These are phyloP conservation scores for Drosophila bocqueti DNA, from an alignment of 1,140 invertebrate species.

Conservation along the genomic window DNA sequence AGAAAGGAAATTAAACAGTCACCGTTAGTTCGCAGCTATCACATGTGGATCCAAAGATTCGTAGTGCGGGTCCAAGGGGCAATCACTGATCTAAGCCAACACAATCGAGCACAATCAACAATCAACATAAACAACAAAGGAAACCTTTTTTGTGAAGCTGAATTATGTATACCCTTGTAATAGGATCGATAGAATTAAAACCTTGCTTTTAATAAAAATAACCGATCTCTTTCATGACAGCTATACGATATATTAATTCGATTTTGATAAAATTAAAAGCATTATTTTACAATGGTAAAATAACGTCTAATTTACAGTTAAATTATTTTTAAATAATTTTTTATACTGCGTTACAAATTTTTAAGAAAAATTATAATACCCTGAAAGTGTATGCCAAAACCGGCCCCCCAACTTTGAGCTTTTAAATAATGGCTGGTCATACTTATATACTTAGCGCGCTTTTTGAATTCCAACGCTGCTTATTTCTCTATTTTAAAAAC, in stretches of 20 bases:
- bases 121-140: background rate
- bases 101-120: constrained; percentile 15
- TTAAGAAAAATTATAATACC: background rate
- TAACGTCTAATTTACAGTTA: too few relatives aligned
- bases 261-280: too few relatives aligned
- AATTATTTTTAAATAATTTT: too few relatives aligned
- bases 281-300: too few relatives aligned
- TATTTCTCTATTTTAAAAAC: background rate
- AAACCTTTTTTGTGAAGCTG: background rate
- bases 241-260: background rate
- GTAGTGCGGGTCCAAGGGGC: constrained; percentile 52
- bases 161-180: background rate
- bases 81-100: constrained; percentile 30
- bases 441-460: background rate
- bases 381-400: background rate
- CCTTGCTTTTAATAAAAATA: background rate
- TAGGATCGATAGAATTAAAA: background rate
- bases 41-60: constrained; percentile 58
- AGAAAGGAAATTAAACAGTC: constrained; percentile 32
- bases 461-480: background rate
- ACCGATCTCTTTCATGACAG: background rate
- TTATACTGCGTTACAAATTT: too few relatives aligned
- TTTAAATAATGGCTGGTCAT: background rate
- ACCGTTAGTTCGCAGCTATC: constrained; percentile 26
- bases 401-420: background rate